Conservation (phyloP, 2,113 vertebrate species). For the Crocuta crocuta region DNA sequence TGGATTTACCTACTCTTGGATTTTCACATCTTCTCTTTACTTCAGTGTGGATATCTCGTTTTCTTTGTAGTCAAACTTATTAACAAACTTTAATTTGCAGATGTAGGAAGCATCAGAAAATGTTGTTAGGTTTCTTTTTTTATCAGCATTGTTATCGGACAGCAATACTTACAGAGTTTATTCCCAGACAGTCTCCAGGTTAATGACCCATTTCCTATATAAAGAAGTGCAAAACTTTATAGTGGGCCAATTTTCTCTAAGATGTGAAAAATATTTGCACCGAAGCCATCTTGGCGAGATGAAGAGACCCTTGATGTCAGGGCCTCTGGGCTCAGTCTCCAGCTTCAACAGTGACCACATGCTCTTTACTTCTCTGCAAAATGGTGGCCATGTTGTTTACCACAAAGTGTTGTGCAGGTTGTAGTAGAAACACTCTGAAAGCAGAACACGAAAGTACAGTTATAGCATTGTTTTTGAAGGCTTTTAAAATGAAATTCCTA, state of each 20-base stretch:
- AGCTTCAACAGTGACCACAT: background rate
- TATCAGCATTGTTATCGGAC: background rate
- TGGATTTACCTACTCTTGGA: background rate
- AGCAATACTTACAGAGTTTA: background rate
- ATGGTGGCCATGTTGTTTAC: background rate
- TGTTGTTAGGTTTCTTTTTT: background rate
- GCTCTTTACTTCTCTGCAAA: background rate
- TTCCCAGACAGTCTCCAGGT: background rate
- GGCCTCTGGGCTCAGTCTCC: background rate
- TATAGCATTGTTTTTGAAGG: background rate
- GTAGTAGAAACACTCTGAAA: background rate
- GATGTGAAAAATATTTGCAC: background rate
- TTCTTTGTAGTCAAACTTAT: background rate
- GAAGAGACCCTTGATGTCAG: background rate
- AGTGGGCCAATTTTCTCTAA: background rate
- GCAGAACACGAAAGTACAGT: background rate
- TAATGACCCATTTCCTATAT: background rate
- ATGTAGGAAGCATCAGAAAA: background rate
- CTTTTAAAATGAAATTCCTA: background rate
- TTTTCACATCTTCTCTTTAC: background rate
- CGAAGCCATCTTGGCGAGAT: background rate
- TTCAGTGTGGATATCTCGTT: background rate
- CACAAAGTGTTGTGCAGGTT: background rate
- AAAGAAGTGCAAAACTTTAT: background rate
- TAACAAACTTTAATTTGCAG: background rate